Conservation (phyloP, 2,797 vertebrate genomes). For the Pyrocephalus nanus region DNA sequence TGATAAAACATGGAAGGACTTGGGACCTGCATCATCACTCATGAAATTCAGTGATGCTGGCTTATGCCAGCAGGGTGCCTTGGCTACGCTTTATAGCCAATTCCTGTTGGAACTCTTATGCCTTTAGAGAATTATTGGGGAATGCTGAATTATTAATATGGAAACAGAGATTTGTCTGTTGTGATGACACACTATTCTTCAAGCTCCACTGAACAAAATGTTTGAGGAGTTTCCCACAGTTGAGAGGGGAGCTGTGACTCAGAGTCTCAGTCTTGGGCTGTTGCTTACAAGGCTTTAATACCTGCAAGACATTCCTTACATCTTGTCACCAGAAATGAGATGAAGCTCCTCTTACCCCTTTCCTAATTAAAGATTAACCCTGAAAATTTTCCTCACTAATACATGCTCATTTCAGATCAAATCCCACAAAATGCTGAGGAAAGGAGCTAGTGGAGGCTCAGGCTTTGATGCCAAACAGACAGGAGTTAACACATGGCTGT, state of each 20-base stretch:
- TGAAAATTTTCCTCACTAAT: not conserved
- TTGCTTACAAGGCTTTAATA: not conserved
- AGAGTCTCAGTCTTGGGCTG: not conserved
- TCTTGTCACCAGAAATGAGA: not conserved
- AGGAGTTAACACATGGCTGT: not conserved
- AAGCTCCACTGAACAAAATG: not conserved
- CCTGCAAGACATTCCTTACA: not conserved
- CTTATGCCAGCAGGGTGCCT: not conserved
- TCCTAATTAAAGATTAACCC: not conserved
- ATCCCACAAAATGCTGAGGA: not conserved
- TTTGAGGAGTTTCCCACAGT: not conserved
- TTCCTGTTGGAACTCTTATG: not conserved
- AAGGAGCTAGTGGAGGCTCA: not conserved
- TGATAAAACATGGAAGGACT: not conserved
- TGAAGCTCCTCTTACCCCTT: not conserved
- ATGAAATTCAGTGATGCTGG: not conserved
- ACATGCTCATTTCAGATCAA: not conserved
- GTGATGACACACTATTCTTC: not conserved
- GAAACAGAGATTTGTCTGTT: not conserved
- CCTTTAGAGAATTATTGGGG: not conserved
- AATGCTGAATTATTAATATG: not conserved
- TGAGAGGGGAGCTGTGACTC: not conserved
- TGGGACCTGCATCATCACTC: not conserved
- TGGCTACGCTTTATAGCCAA: not conserved
- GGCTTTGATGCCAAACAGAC: not conserved